A percentile compares a stretch with the other conserved stretches of the same genome.
Conservation (phyloP, 2,888 invertebrate species). For the Ophraella communa region DNA sequence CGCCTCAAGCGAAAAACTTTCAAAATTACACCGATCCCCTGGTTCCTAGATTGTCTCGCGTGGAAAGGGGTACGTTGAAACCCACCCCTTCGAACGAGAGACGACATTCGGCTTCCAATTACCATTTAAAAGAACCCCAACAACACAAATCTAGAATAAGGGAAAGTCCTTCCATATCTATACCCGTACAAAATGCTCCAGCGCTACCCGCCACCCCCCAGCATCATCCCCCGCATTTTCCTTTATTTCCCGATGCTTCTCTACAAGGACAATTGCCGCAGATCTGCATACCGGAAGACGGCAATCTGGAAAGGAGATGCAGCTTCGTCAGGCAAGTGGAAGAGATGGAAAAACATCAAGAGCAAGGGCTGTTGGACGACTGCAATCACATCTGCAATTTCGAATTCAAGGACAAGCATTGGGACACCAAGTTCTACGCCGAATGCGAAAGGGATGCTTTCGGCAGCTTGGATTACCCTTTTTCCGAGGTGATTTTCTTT, state of each 20-base stretch:
- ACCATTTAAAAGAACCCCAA: constrained; percentile 51
- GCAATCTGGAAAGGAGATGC: constrained; percentile 58
- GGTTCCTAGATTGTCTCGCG: constrained; percentile 63
- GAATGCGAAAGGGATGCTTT: constrained; percentile 55
- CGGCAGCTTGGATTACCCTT: constrained; percentile 60
- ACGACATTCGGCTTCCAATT: constrained; percentile 57
- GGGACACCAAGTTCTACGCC: constrained; percentile 54
- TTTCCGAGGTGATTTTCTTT: constrained; percentile 55
- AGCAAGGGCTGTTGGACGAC: constrained; percentile 55
- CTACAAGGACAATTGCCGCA: constrained; percentile 62
- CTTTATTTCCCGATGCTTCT: constrained; percentile 56
- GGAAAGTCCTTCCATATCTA: constrained; percentile 62
- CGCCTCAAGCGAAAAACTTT: constrained; percentile 62
- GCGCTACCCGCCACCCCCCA: constrained; percentile 46
- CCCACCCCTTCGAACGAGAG: constrained; percentile 54
- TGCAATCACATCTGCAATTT: constrained; percentile 60
- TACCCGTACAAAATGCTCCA: constrained; percentile 52
- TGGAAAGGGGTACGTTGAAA: constrained; percentile 58
- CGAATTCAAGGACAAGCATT: constrained; percentile 56
- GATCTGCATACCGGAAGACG: constrained; percentile 62
- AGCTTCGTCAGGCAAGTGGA: constrained; percentile 63
- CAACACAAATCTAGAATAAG: constrained; percentile 52
- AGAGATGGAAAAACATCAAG: constrained; percentile 56
- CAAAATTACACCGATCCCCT: constrained; percentile 64
- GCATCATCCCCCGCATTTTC: constrained; percentile 52